Evolutionary conservation across 2,113 vertebrate genomes (phyloP).

Genomic region (Tympanuchus pallidicinctus): DNA sequence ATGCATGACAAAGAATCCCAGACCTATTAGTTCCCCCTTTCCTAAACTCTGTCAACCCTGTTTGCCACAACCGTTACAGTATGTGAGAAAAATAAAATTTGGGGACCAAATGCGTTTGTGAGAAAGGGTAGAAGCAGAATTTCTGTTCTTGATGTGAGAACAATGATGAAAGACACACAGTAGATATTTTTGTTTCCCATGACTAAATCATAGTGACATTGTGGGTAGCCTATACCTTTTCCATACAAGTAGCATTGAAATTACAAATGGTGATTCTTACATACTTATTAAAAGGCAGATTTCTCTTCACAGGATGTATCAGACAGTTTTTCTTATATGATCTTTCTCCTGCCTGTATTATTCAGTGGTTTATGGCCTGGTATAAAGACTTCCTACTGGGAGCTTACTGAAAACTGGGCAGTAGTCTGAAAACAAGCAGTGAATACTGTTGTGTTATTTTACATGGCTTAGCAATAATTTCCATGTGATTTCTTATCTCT

Average conservation of each 20-base stretch:
- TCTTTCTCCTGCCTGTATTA: neutral
- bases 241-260: neutral
- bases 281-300: neutral
- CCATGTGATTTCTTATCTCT: neutral
- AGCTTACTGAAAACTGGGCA: neutral
- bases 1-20: no score
- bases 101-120: neutral
- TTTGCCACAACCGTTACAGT: neutral
- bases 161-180: neutral
- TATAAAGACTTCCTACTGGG: neutral
- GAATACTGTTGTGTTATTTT: neutral
- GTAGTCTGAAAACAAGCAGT: neutral
- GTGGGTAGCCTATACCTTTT: neutral
- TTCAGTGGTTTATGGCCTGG: neutral
- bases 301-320: neutral
- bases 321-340: neutral
- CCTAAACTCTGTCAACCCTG: neutral
- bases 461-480: neutral
- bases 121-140: neutral
- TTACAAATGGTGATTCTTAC: neutral
- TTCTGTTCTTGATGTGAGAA: neutral
- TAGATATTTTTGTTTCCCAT: neutral
- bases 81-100: neutral
- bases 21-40: no score
- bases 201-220: neutral